Conservation (phyloP, 2,888 invertebrate species). For the Operophtera brumata region DNA sequence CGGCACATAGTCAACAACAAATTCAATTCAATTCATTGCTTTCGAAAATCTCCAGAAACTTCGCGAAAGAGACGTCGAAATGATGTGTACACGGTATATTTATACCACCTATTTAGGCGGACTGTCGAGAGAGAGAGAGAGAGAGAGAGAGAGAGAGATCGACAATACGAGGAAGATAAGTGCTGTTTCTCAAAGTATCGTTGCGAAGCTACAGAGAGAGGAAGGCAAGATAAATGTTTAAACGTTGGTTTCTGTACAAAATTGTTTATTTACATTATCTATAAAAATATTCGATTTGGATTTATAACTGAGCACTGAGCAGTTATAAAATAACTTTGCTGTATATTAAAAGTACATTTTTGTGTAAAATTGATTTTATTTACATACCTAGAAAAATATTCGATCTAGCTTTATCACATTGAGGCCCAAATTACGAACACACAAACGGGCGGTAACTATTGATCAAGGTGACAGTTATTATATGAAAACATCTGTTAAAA, state of each 20-base stretch:
- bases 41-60: constrained; percentile 51
- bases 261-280: not conserved
- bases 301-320: not conserved
- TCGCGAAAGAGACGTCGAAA: constrained; percentile 64
- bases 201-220: constrained; percentile 47
- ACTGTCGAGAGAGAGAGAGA: constrained; percentile 43
- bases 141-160: constrained; percentile 1
- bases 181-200: constrained; percentile 52
- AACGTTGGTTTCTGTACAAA: constrained; percentile 33
- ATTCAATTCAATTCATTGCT: constrained; percentile 49
- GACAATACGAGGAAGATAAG: constrained; percentile 1
- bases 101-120: no score
- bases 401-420: no score
- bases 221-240: constrained; percentile 17
- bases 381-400: no score
- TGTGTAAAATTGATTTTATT: no score
- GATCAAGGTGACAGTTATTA: no score
- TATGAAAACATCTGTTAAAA: no score
- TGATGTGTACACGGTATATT: constrained; percentile 61
- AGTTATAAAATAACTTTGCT: no score
- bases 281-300: not conserved
- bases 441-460: no score
- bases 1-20: constrained; percentile 49
- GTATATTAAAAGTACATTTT: no score
- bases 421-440: no score